These are phyloP conservation scores for Noctilio leporinus DNA, from an alignment of 2,113 vertebrate species.

Conservation along the genomic window DNA sequence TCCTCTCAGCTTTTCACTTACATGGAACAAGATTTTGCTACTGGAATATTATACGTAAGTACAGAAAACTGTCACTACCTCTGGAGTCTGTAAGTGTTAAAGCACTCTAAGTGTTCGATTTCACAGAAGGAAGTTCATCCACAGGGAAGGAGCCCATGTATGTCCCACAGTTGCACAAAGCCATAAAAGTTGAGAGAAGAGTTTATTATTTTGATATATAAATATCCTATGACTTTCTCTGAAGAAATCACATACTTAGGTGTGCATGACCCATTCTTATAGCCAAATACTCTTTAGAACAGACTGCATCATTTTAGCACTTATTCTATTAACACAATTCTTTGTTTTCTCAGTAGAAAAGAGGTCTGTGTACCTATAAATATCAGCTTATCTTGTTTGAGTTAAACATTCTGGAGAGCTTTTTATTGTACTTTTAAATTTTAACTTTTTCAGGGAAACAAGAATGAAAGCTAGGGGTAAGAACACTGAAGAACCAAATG, in stretches of 20 bases:
- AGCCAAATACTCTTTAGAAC: background rate
- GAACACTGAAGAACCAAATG: background rate
- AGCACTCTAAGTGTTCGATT: background rate
- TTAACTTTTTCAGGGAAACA: background rate
- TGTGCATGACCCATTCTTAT: background rate
- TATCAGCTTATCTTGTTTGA: background rate
- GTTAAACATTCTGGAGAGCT: background rate
- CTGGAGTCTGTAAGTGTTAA: background rate
- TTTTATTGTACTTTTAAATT: background rate
- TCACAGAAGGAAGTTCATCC: constrained; percentile 24
- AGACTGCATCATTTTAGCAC: background rate
- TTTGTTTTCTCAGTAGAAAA: background rate
- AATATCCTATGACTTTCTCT: background rate
- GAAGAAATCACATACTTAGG: background rate
- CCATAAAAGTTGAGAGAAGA: background rate
- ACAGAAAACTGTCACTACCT: background rate
- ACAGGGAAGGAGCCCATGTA: background rate
- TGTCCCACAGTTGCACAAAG: background rate
- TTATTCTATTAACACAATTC: background rate
- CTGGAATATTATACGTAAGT: background rate
- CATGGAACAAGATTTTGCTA: background rate
- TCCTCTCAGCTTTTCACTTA: background rate
- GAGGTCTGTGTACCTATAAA: background rate
- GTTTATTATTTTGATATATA: constrained; percentile 11
- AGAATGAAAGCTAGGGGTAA: background rate